phyloP scores from a whole-genome alignment of 1,140 invertebrate species.

The Gonatopus flavifemur region DNA sequence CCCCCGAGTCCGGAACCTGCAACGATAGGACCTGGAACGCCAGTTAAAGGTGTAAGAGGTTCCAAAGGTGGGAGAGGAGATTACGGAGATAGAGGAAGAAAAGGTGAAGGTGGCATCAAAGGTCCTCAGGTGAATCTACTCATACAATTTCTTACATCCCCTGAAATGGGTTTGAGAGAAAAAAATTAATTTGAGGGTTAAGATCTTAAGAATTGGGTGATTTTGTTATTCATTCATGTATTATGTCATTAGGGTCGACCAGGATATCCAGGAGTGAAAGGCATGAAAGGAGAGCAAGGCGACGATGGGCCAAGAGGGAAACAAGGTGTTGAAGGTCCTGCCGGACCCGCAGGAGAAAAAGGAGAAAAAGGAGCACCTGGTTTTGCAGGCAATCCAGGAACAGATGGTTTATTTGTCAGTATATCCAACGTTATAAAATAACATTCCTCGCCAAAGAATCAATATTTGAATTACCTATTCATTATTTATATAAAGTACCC shows the following conservation, averaged over 20 bases:
- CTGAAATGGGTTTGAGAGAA: not conserved
- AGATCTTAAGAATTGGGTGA: not conserved
- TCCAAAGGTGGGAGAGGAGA: slow-evolving; percentile 61
- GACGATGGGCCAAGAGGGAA: slow-evolving; percentile 53
- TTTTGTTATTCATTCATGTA: too few relatives aligned
- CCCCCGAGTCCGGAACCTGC: slow-evolving; percentile 27
- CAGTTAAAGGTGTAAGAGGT: slow-evolving; percentile 57
- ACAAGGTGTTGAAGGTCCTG: slow-evolving; percentile 52
- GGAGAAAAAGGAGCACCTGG: slow-evolving; percentile 83
- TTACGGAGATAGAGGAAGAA: slow-evolving; percentile 60
- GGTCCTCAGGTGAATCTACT: slow-evolving; percentile 57
- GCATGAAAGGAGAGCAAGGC: slow-evolving; percentile 64
- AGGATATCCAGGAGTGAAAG: slow-evolving; percentile 60
- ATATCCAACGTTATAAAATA: too few relatives aligned
- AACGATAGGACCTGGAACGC: slow-evolving; percentile 19
- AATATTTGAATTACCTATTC: too few relatives aligned
- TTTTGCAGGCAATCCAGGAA: slow-evolving; percentile 67
- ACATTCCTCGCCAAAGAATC: too few relatives aligned
- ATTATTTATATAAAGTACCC: too few relatives aligned
- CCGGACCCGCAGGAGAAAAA: slow-evolving; percentile 70
- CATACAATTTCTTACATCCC: not conserved
- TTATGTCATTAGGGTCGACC: slow-evolving; percentile 36
- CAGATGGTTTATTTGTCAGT: slow-evolving; percentile 64
- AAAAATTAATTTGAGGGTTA: not conserved
- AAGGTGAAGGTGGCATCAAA: slow-evolving; percentile 62